These are phyloP conservation scores for Coelopa frigida DNA, from an alignment of 1,140 invertebrate genomes.

Conservation along the genomic window DNA sequence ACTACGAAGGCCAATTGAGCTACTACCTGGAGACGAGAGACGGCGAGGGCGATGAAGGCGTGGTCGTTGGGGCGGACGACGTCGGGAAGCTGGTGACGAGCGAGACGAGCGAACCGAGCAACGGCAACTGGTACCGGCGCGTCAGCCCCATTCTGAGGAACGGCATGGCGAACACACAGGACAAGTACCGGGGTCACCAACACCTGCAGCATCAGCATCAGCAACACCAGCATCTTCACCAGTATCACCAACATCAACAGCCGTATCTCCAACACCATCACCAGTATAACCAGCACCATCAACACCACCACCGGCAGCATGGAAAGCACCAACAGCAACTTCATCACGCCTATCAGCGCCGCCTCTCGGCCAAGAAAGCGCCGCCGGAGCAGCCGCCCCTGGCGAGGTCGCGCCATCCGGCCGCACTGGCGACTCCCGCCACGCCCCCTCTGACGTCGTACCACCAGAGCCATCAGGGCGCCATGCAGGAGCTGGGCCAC, in stretches of 20 bases:
- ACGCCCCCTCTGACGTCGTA: too few relatives aligned
- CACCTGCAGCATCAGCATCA: slow-evolving; percentile 13
- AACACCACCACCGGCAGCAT: slow-evolving; percentile 8
- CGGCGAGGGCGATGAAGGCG: slow-evolving; percentile 8
- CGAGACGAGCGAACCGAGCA: slow-evolving; percentile 26
- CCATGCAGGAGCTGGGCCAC: slow-evolving; percentile 22
- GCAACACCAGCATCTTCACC: neutral
- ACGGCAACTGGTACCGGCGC: slow-evolving; percentile 36
- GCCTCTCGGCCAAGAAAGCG: slow-evolving; percentile 1
- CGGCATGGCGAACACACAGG: slow-evolving; percentile 14
- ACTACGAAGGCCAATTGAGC: slow-evolving; percentile 37
- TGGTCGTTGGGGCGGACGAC: neutral
- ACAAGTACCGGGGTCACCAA: slow-evolving; percentile 15
- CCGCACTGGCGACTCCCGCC: slow-evolving; percentile 18
- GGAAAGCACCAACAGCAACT: slow-evolving; percentile 5
- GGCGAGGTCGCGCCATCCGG: neutral
- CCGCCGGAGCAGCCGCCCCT: neutral
- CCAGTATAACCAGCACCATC: slow-evolving; percentile 1
- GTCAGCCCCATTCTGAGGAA: slow-evolving; percentile 33
- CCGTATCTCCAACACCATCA: slow-evolving; percentile 13
- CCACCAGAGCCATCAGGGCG: neutral
- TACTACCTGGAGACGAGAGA: slow-evolving; percentile 26
- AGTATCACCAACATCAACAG: slow-evolving; percentile 12
- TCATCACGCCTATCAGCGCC: slow-evolving; percentile 20
- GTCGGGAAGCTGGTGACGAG: slow-evolving; percentile 15